Base-by-base conservation (phyloP, 2,888 invertebrate species). In the Incurvaria masculella region DNA sequence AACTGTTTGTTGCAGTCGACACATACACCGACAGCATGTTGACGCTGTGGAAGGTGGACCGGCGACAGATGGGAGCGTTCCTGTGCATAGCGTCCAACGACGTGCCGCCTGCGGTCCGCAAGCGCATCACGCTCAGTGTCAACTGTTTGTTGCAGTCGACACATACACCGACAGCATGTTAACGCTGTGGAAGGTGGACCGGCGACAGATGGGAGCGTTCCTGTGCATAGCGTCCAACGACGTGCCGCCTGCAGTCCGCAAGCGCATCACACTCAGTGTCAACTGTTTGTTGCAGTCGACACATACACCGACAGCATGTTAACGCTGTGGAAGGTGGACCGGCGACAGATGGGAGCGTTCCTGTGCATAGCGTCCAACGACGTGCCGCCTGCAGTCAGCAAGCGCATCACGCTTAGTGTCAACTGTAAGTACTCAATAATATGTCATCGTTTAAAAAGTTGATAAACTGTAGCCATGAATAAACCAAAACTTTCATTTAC, bases 291-390 rank as follows among this genome's bases (percentile, higher is more conserved):
- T 48, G 16, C 70, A 87, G 87, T 85, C 58, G 88, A 89, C 60
- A 87, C 86, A 50, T 88, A 85, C 72, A 88, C 87, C 58, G 94
- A 93, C 52, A 72, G 69, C 46, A 67, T 72, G 0, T 59, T 78
- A 41, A 69, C 72, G 1, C 54, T 95, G 60, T 82, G 88, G 78
- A 86, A 90, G 52, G 83, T 94, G 59, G 91, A 93, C 63, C 81
- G 94, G 46, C 83, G 89, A 59, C 94, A 95, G 79, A 94, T 94
- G 89, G 94, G 94, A 33, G 88, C 91, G 23, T 94, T 94, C 69
- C 83, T 94, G 59, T 95, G 94, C 78, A 93, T 94, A 61, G 94
- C 94, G 14, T 89, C 88, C 62, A 95, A 95, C 66, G 92, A 93
- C 67, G 94, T 95, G 41, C 93, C 93, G 21, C 94, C 94, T 4